Percentiles rank a stretch among this genome's conserved stretches.
These are phyloP conservation scores for Drosophila infuscata DNA, from an alignment of 2,888 invertebrate genomes.

Conservation along the genomic window DNA sequence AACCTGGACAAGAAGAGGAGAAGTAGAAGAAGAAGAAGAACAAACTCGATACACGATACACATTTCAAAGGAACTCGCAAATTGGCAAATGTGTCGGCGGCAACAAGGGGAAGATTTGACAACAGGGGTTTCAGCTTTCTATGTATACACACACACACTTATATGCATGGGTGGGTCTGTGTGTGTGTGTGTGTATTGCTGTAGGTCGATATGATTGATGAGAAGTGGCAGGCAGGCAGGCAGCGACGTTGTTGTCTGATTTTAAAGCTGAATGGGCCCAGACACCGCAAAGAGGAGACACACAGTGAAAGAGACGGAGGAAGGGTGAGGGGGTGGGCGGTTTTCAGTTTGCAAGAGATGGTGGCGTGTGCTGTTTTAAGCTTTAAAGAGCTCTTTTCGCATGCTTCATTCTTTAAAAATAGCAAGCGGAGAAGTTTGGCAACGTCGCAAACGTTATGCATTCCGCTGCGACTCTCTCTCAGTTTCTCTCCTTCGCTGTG, in stretches of 20 bases:
- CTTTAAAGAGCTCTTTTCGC: slow-evolving; percentile 43
- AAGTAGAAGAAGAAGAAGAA: background rate
- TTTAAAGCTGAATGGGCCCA: slow-evolving; percentile 54
- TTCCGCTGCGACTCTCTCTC: slow-evolving; percentile 4
- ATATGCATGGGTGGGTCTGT: background rate
- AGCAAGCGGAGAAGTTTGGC: slow-evolving; percentile 59
- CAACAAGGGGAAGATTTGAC: slow-evolving; percentile 4
- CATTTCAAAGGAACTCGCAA: slow-evolving; percentile 34
- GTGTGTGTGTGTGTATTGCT: slow-evolving; percentile 36
- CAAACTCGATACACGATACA: slow-evolving; percentile 12
- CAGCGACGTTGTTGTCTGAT: slow-evolving; percentile 27
- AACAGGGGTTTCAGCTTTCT: slow-evolving; percentile 10
- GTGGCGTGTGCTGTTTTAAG: slow-evolving; percentile 18
- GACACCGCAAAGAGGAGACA: slow-evolving; percentile 9
- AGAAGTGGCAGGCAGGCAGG: slow-evolving; percentile 22
- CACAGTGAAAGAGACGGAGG: background rate
- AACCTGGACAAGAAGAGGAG: slow-evolving; percentile 9
- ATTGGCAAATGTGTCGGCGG: slow-evolving; percentile 26
- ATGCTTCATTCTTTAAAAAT: slow-evolving; percentile 58
- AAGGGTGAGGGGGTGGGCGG: background rate
- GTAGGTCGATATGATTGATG: slow-evolving; percentile 63
- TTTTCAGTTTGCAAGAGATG: background rate
- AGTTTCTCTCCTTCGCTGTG: background rate
- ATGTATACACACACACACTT: slow-evolving; percentile 4
- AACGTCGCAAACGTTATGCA: slow-evolving; percentile 48